These are phyloP conservation scores for Sebastes iracundus DNA, from an alignment of 2,797 vertebrate species.

Conservation along the genomic window DNA sequence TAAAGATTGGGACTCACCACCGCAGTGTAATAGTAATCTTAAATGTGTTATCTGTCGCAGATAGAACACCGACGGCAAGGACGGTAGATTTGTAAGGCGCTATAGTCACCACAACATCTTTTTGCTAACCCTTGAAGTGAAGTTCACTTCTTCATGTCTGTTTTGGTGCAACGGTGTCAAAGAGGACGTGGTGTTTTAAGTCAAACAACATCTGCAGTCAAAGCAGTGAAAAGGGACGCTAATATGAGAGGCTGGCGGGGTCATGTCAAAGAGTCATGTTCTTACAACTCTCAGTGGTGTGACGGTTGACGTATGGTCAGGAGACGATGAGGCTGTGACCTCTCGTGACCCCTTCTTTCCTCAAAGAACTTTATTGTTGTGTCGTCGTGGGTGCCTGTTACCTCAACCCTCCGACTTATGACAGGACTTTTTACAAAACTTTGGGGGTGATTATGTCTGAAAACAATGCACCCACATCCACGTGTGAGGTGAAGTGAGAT, in stretches of 20 bases:
- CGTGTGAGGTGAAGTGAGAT: conserved; percentile 16
- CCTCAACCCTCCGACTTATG: neutral
- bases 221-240: conserved; percentile 21
- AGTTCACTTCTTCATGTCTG: neutral
- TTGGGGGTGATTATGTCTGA: neutral
- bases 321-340: conserved; percentile 14
- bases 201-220: conserved; percentile 52
- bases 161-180: conserved; percentile 20
- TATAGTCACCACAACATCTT: neutral
- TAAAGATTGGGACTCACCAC: neutral
- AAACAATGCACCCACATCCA: neutral
- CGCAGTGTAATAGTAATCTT: neutral
- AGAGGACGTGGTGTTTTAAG: conserved; percentile 36
- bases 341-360: neutral
- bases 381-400: neutral
- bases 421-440: neutral
- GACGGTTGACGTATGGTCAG: conserved; percentile 14
- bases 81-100: neutral
- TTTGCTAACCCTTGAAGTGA: neutral
- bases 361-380: conserved; percentile 1
- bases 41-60: neutral
- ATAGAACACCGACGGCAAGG: neutral
- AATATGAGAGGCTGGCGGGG: conserved; percentile 18
- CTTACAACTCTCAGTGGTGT: conserved; percentile 43
- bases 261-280: conserved; percentile 47